Evolutionary conservation across 2,888 invertebrate genomes (phyloP).

Genomic region (Metallyticus violacea): DNA sequence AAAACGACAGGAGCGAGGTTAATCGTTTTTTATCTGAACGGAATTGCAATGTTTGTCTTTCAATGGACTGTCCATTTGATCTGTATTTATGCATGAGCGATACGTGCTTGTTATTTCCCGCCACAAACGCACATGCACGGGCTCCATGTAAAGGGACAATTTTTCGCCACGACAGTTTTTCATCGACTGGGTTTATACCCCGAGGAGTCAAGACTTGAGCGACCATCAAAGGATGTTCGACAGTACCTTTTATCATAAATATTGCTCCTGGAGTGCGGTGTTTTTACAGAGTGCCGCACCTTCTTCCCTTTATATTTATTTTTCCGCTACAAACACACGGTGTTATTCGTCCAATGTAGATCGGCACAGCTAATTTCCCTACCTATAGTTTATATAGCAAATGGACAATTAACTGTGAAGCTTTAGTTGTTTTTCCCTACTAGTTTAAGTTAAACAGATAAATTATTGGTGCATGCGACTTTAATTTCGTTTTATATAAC

Average conservation of each 20-base stretch:
- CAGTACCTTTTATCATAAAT: not conserved
- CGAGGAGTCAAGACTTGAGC: not conserved
- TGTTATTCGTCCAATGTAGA: not conserved
- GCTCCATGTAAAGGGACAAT: not conserved
- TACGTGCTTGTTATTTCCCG: not conserved
- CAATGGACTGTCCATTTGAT: not conserved
- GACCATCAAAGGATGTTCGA: not conserved
- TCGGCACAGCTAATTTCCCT: not conserved
- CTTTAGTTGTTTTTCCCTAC: not conserved
- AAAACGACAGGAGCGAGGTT: not conserved
- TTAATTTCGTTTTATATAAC: too few relatives aligned
- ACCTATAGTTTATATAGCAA: not conserved
- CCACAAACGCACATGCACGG: not conserved
- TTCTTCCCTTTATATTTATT: not conserved
- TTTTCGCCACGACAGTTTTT: not conserved
- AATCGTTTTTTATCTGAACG: conserved; percentile 5
- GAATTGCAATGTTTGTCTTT: conserved; percentile 12
- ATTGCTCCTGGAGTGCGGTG: not conserved
- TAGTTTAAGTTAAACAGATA: too few relatives aligned
- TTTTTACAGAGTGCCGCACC: not conserved
- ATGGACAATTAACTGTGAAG: not conserved
- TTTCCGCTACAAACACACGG: not conserved
- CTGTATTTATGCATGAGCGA: conserved; percentile 4
- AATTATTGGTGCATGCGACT: too few relatives aligned
- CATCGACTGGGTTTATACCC: not conserved